A percentile compares a stretch with the other conserved stretches of the same genome.
Evolutionary conservation across 2,797 vertebrate species (phyloP).

Genomic region (Gymnothorax reevesii): DNA sequence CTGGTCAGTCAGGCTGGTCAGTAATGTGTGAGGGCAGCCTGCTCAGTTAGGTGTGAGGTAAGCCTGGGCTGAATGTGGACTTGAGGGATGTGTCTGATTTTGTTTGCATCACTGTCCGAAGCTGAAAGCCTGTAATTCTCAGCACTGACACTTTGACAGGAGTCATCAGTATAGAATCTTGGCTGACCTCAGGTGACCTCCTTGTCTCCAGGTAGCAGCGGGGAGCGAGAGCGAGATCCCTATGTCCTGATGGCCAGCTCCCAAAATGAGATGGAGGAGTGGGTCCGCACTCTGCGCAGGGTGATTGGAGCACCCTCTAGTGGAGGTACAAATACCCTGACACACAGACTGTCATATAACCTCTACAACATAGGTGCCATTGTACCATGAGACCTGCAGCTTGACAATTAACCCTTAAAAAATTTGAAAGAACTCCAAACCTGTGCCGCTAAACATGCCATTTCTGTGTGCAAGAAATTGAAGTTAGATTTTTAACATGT

Average conservation of each 20-base stretch:
- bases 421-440: too few relatives aligned
- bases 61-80: too few relatives aligned
- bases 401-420: not conserved
- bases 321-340: constrained; percentile 77
- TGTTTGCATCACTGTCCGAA: too few relatives aligned
- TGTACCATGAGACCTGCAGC: not conserved
- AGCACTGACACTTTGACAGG: not conserved
- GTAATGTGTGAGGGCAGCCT: too few relatives aligned
- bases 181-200: not conserved
- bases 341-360: not conserved
- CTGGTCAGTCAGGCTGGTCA: too few relatives aligned
- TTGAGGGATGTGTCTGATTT: not conserved
- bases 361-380: not conserved
- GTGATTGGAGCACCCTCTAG: constrained; percentile 74
- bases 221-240: constrained; percentile 80
- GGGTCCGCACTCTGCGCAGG: constrained; percentile 85
- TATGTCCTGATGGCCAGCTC: constrained; percentile 89
- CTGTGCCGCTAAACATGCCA: too few relatives aligned
- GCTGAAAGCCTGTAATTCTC: too few relatives aligned
- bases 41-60: too few relatives aligned
- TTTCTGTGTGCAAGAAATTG: too few relatives aligned
- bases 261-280: constrained; percentile 92
- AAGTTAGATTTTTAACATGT: too few relatives aligned
- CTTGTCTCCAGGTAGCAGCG: constrained; percentile 55
- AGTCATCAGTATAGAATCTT: not conserved